A percentile compares a stretch with the other conserved stretches of the same genome.
Conservation (phyloP, 2,113 vertebrate species). For the Amphiprion percula region DNA sequence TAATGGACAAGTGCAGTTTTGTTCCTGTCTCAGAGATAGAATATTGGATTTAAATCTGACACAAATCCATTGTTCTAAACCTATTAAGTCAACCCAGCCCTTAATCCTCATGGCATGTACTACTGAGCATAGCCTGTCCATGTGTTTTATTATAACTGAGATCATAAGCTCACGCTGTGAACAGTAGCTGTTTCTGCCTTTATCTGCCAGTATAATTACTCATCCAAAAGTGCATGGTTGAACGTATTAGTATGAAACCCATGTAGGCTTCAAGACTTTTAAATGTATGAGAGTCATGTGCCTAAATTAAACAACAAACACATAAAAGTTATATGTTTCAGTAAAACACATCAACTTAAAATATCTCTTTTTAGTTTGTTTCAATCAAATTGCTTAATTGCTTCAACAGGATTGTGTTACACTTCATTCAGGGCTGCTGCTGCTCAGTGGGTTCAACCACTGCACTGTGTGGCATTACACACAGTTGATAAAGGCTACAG, state of each 20-base stretch:
- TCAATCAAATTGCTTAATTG: background rate
- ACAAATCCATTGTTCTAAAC: slow-evolving; percentile 62
- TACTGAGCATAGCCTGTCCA: slow-evolving; percentile 15
- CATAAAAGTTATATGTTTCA: background rate
- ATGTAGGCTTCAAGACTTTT: background rate
- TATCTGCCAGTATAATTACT: background rate
- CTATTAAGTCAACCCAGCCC: slow-evolving; percentile 53
- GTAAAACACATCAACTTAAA: background rate
- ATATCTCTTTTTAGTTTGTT: background rate
- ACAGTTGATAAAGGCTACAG: slow-evolving; percentile 36
- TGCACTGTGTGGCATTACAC: slow-evolving; percentile 15
- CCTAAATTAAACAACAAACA: background rate
- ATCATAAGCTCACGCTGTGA: background rate
- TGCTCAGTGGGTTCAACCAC: background rate
- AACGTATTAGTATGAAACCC: background rate
- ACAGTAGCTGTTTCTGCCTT: background rate
- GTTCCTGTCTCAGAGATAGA: slow-evolving; percentile 4
- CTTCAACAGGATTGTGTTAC: background rate
- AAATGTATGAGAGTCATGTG: background rate
- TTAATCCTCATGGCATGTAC: slow-evolving; percentile 51
- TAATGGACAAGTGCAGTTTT: slow-evolving; percentile 5
- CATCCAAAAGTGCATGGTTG: background rate
- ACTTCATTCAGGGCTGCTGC: slow-evolving; percentile 6
- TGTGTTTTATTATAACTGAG: slow-evolving; percentile 14
- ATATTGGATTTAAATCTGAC: slow-evolving; percentile 50